Evolutionary conservation across 1,140 invertebrate genomes (phyloP).

Genomic region (Cyrtorhinus lividipennis): DNA sequence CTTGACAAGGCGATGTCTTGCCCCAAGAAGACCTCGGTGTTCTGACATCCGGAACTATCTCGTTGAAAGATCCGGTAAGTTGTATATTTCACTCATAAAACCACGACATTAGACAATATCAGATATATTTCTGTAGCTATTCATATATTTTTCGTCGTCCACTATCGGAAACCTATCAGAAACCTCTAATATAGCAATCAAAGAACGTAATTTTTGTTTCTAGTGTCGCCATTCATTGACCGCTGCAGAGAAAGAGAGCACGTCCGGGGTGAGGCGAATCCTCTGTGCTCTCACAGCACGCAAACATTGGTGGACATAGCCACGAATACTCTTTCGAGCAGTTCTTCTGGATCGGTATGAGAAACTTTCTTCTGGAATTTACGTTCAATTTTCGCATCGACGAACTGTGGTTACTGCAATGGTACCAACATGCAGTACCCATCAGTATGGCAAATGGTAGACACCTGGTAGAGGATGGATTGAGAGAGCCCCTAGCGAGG

Average conservation of each 20-base stretch:
- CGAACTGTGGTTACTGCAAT: too few relatives aligned
- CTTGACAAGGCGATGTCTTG: constrained; percentile 14
- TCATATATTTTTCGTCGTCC: background rate
- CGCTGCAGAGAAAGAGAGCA: constrained; percentile 31
- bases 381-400: too few relatives aligned
- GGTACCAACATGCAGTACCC: too few relatives aligned
- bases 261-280: constrained; percentile 33
- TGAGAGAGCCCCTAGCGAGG: too few relatives aligned
- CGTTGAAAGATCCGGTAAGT: constrained; percentile 24
- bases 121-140: too few relatives aligned
- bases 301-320: constrained; percentile 20
- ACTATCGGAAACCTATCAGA: too few relatives aligned
- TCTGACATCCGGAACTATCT: constrained; percentile 29
- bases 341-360: constrained; percentile 10
- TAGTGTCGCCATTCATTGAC: constrained; percentile 15
- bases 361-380: too few relatives aligned
- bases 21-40: constrained; percentile 24
- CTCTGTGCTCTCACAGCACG: constrained; percentile 26
- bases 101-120: too few relatives aligned
- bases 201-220: constrained; percentile 2
- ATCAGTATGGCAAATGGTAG: too few relatives aligned
- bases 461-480: too few relatives aligned
- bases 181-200: too few relatives aligned
- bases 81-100: background rate
- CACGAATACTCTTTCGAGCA: constrained; percentile 18